Evolutionary conservation across 2,797 vertebrate genomes (phyloP).

Genomic region (Chloroceryle inda): DNA sequence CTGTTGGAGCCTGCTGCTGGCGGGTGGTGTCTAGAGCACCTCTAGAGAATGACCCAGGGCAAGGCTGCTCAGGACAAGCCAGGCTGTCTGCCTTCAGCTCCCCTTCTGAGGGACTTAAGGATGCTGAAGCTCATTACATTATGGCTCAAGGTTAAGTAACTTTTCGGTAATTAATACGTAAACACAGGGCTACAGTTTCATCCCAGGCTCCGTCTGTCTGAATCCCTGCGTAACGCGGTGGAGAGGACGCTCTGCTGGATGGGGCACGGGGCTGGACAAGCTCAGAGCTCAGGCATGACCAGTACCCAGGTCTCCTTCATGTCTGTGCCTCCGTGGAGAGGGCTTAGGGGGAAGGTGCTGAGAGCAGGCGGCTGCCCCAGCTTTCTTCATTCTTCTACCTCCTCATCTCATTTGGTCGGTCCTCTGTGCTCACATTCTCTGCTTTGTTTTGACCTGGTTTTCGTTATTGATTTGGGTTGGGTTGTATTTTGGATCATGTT

Average conservation of each 20-base stretch:
- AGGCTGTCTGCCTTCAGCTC: not conserved
- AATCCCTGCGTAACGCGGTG: not conserved
- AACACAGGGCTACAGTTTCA: not conserved
- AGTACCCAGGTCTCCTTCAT: not conserved
- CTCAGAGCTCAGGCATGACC: not conserved
- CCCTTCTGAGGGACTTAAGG: not conserved
- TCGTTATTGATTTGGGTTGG: not conserved
- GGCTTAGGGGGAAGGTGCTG: not conserved
- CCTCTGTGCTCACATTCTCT: not conserved
- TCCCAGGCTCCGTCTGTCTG: not conserved
- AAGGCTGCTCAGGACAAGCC: not conserved
- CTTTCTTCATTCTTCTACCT: not conserved
- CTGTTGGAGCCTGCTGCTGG: not conserved
- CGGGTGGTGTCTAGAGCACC: not conserved
- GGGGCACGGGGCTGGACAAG: not conserved
- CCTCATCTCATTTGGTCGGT: not conserved
- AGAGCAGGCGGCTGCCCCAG: not conserved
- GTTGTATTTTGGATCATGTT: not conserved
- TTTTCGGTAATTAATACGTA: not conserved
- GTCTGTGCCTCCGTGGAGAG: not conserved
- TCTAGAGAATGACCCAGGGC: not conserved
- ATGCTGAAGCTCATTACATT: not conserved
- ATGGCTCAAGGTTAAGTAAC: conserved; percentile 21
- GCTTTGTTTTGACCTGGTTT: not conserved
- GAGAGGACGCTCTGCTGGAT: not conserved